A percentile compares a stretch with the other conserved stretches of the same genome.
Conservation (phyloP, 1,140 invertebrate species). For the Sesamia nonagrioides region DNA sequence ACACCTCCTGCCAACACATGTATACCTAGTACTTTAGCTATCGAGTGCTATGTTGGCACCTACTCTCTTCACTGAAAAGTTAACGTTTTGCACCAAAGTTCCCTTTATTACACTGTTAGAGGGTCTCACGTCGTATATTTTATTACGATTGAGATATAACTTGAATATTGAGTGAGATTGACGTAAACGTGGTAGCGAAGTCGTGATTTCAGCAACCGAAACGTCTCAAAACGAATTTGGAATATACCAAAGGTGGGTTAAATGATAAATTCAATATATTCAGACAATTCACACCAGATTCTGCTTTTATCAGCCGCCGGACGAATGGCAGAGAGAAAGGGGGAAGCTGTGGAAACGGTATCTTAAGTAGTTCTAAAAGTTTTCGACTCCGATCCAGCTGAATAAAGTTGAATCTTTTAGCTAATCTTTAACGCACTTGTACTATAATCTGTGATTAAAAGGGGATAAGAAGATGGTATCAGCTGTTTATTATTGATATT, state of each 20-base stretch:
- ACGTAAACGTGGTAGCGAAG: constrained; percentile 9
- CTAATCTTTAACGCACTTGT: constrained; percentile 33
- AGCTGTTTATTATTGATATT: constrained; percentile 4
- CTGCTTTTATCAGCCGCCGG: background rate
- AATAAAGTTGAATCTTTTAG: constrained; percentile 30
- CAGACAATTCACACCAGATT: background rate
- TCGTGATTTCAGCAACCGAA: constrained; percentile 1
- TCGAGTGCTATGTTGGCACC: constrained; percentile 50
- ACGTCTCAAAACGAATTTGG: background rate
- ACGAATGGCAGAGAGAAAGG: constrained; percentile 21
- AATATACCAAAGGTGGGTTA: background rate
- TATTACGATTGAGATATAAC: constrained; percentile 41
- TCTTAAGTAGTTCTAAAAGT: constrained; percentile 36
- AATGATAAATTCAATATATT: background rate
- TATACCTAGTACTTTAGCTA: constrained; percentile 55
- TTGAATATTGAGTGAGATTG: constrained; percentile 37
- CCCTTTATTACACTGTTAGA: constrained; percentile 43
- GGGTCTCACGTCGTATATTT: constrained; percentile 48
- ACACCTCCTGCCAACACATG: constrained; percentile 61
- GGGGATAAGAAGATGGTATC: background rate
- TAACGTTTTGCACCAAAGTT: constrained; percentile 48
- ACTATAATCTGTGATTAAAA: constrained; percentile 17
- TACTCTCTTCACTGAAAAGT: constrained; percentile 50
- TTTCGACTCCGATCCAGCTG: constrained; percentile 29
- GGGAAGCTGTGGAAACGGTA: constrained; percentile 19